Evolutionary conservation across 2,888 invertebrate genomes (phyloP).

Genomic region (Scaptomyza cyrtandrae): DNA sequence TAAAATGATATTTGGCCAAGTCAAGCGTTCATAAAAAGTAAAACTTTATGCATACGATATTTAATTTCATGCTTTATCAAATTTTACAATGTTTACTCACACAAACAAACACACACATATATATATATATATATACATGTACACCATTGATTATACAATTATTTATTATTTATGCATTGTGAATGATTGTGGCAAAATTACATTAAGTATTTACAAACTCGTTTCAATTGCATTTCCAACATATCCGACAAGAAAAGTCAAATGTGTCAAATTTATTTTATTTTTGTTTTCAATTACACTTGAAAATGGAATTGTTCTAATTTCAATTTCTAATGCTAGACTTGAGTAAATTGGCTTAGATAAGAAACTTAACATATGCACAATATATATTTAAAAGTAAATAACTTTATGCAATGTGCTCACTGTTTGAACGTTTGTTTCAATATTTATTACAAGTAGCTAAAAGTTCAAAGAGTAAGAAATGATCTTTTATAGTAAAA

Average conservation of each 20-base stretch:
- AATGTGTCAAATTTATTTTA: constrained; percentile 35
- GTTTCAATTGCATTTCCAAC: constrained; percentile 32
- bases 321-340: constrained; percentile 1
- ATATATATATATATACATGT: background rate
- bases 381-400: background rate
- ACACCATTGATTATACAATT: constrained; percentile 41
- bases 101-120: background rate
- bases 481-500: no score
- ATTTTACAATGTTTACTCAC: constrained; percentile 28
- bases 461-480: no score
- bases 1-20: constrained; percentile 53
- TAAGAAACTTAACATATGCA: background rate
- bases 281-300: constrained; percentile 25
- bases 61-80: constrained; percentile 53
- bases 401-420: background rate
- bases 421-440: no score
- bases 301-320: background rate
- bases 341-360: background rate
- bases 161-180: constrained; percentile 55
- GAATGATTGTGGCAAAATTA: constrained; percentile 50
- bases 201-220: constrained; percentile 59
- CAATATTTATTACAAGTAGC: no score
- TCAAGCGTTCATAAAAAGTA: constrained; percentile 36
- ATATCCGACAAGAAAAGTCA: background rate
- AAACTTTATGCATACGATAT: constrained; percentile 48